These are phyloP conservation scores for Dilophus febrilis DNA, from an alignment of 2,888 invertebrate species.

Conservation along the genomic window DNA sequence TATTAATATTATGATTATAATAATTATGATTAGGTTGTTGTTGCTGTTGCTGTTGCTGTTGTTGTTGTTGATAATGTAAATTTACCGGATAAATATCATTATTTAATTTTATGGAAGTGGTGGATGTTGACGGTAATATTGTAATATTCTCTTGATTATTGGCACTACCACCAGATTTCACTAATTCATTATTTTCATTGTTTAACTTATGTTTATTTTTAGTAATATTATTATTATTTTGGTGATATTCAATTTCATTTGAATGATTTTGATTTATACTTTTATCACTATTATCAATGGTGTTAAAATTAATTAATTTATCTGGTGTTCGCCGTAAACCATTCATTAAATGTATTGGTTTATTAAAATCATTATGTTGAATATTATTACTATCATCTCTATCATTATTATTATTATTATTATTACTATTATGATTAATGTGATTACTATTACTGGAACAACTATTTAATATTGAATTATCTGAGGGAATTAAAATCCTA, in stretches of 20 bases:
- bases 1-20: too few relatives aligned
- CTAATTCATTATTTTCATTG: background rate
- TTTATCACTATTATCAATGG: slow-evolving; percentile 1
- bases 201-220: background rate
- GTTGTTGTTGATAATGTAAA: background rate
- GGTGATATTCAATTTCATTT: background rate
- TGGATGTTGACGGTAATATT: too few relatives aligned
- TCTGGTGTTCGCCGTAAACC: background rate
- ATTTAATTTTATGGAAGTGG: background rate
- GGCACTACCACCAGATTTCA: background rate
- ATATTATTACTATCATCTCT: too few relatives aligned
- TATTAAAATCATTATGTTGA: too few relatives aligned
- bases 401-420: too few relatives aligned
- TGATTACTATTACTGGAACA: background rate
- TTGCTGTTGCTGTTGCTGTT: background rate
- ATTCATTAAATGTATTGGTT: background rate
- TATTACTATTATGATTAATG: too few relatives aligned
- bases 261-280: slow-evolving; percentile 2
- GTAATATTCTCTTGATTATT: too few relatives aligned
- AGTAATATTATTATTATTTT: slow-evolving; percentile 1
- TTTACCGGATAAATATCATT: background rate
- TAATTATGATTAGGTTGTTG: too few relatives aligned
- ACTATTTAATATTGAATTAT: background rate
- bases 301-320: background rate
- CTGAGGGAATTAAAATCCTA: background rate